Conservation (phyloP, 1,140 invertebrate genomes). For the Phthorimaea operculella region DNA sequence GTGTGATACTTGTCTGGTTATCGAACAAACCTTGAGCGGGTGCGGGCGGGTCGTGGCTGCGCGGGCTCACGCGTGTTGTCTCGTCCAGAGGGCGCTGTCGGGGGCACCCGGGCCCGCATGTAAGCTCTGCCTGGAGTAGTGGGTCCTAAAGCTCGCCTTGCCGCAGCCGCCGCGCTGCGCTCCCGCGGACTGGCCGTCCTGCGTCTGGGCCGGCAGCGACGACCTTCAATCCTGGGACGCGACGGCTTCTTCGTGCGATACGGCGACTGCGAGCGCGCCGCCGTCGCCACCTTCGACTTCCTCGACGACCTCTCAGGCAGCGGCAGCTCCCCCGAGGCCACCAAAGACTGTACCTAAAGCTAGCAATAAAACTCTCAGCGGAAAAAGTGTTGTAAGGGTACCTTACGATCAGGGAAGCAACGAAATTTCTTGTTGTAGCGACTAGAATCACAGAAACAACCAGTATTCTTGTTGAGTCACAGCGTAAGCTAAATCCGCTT, state of each 20-base stretch:
- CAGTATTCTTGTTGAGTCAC: no score
- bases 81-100: conserved; percentile 65
- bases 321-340: conserved; percentile 65
- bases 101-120: conserved; percentile 28
- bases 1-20: no score
- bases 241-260: conserved; percentile 80
- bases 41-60: conserved; percentile 29
- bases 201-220: conserved; percentile 54
- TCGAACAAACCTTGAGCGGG: conserved; percentile 42
- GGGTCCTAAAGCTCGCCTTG: conserved; percentile 53
- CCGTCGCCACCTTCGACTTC: conserved; percentile 83
- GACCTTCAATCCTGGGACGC: conserved; percentile 78
- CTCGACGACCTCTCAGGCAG: conserved; percentile 75
- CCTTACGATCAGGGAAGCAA: no score
- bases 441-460: no score
- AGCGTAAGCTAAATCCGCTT: no score
- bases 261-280: conserved; percentile 80
- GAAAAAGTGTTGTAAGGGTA: background rate
- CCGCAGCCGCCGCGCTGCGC: conserved; percentile 62
- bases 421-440: no score
- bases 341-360: conserved; percentile 45
- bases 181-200: conserved; percentile 60
- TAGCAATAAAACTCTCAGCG: conserved; percentile 23
- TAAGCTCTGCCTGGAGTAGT: conserved; percentile 9
- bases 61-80: conserved; percentile 62